Base-by-base conservation (phyloP, 2,113 vertebrate genomes). In the Emydocephalus ijimae region DNA sequence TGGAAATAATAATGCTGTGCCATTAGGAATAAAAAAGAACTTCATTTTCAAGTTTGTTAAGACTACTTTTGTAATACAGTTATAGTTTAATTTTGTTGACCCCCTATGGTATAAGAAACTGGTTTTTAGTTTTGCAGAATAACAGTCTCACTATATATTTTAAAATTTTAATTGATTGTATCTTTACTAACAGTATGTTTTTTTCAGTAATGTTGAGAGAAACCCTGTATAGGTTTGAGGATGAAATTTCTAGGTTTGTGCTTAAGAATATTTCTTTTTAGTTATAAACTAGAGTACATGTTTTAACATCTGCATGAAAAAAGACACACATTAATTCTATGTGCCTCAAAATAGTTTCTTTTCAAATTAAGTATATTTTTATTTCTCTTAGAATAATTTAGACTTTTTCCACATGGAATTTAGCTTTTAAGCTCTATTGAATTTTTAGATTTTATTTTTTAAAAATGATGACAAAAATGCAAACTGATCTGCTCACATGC, bases 1-100 rank as follows among this genome's bases (percentile, higher is more conserved):
- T 97, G 97, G 98, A 98, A 97, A 96, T 97, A 95, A 97, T 98
- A 98, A 97, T 95, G 48, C 74, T 88, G 95, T 97, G 96, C 93
- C 98, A 96, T 97, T 96, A 96, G 95, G 97, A 96, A 96, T 96
- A 95, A 97, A 97, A 97, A 96, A 95, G 93, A 96, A 97, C 91
- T 90, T 85, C 92, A 93, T 90, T 69, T 34, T 34, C 94, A 96
- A 96, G 89, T 95, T 94, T 86, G 94, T 94, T 88, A 95, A 95
- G 91, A 88, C 88, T 96, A 93, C 93, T 94, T 96, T 89, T 93
- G 8, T 45, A 92, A 95, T 92, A 95, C 94, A 95, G 96, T 96
- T 90, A 0, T 90, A 34, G 39, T 92, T 93, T 91, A 94, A 91
- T 93, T 48, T n/a, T 88, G 50, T 26, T 15, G 26, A 64, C 2